phyloP scores from a whole-genome alignment of 1,140 invertebrate species.

The Patella vulgata region DNA sequence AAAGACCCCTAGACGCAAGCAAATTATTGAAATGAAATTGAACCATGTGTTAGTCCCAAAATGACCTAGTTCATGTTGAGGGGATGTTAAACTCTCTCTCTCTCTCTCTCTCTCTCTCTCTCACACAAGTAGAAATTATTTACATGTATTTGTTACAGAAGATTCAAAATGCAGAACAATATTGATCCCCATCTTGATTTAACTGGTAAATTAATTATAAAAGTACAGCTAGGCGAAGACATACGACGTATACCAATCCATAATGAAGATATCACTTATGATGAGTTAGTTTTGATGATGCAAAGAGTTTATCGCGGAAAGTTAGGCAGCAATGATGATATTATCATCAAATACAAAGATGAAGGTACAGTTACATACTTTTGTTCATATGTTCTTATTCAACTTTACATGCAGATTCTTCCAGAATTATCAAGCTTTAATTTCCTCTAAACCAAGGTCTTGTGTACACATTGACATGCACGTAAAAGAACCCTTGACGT shows the following conservation, averaged over 20 bases:
- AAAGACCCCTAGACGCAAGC: too few species aligned
- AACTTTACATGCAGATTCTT: background rate
- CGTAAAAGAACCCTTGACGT: too few species aligned
- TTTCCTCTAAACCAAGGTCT: too few species aligned
- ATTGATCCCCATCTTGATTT: constrained; percentile 64
- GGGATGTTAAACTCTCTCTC: too few species aligned
- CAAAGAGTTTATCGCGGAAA: constrained; percentile 78
- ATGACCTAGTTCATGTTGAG: too few species aligned
- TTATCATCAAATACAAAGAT: constrained; percentile 81
- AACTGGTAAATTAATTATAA: constrained; percentile 71
- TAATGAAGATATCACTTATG: constrained; percentile 82
- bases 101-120: too few species aligned
- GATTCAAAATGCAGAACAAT: constrained; percentile 40
- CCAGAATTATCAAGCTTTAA: too few species aligned
- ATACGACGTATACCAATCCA: constrained; percentile 79
- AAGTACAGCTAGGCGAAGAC: constrained; percentile 78
- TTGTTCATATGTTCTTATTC: background rate
- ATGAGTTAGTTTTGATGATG: constrained; percentile 83
- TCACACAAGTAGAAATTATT: too few species aligned
- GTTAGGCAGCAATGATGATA: constrained; percentile 75
- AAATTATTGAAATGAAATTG: too few species aligned
- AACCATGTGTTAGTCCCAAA: too few species aligned
- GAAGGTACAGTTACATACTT: constrained; percentile 76
- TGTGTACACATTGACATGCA: too few species aligned
- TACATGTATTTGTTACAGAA: too few species aligned